These are phyloP conservation scores for Ecdyonurus torrentis DNA, from an alignment of 2,888 invertebrate species.

Conservation along the genomic window DNA sequence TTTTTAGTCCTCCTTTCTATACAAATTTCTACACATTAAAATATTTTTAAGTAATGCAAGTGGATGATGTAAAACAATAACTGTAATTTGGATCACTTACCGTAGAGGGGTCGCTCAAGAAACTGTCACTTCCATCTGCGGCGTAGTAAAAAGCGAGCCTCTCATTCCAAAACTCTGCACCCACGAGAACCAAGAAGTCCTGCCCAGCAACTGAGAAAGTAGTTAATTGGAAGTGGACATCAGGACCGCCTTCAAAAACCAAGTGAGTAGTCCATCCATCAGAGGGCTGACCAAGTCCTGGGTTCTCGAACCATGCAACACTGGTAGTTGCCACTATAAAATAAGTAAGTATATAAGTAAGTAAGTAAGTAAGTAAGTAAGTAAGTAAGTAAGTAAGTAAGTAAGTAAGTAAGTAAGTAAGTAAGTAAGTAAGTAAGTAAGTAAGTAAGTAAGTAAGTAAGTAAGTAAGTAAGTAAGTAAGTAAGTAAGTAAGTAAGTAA, in stretches of 20 bases:
- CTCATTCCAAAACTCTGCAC: constrained; percentile 18
- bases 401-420: too few relatives aligned
- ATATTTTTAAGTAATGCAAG: background rate
- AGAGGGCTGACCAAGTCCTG: constrained; percentile 11
- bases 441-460: too few relatives aligned
- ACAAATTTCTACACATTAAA: background rate
- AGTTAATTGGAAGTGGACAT: constrained; percentile 18
- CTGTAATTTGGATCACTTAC: background rate
- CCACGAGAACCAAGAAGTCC: constrained; percentile 16
- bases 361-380: too few relatives aligned
- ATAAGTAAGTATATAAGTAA: too few relatives aligned
- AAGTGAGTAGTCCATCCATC: constrained; percentile 17
- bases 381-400: too few relatives aligned
- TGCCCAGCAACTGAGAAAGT: constrained; percentile 14
- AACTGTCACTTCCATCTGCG: constrained; percentile 9
- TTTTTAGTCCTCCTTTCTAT: background rate
- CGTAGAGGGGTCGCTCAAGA: background rate
- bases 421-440: too few relatives aligned
- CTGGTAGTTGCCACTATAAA: background rate
- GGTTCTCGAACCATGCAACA: constrained; percentile 18
- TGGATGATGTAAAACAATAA: background rate
- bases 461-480: too few relatives aligned
- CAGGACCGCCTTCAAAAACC: constrained; percentile 15
- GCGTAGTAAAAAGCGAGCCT: constrained; percentile 16
- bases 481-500: too few relatives aligned